Evolutionary conservation across 2,888 invertebrate genomes (phyloP).

Genomic region (Xylophagus ater): DNA sequence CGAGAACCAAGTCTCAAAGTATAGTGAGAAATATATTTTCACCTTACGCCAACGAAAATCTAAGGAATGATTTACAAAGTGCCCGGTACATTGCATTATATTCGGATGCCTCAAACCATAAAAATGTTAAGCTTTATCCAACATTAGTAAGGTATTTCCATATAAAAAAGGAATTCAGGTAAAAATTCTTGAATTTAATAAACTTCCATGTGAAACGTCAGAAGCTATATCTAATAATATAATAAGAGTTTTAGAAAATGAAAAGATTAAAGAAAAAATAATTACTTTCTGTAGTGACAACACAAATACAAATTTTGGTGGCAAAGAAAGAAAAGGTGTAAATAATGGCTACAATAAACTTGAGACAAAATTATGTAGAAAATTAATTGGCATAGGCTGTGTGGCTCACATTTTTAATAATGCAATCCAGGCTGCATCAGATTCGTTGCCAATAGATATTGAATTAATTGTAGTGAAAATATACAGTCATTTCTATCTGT

Average conservation of each 20-base stretch:
- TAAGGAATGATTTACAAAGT: background rate
- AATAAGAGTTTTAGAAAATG: slow-evolving; percentile 1
- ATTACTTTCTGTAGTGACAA: background rate
- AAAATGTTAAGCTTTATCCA: background rate
- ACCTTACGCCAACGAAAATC: background rate
- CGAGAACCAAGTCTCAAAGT: background rate
- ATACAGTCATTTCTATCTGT: background rate
- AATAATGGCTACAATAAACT: slow-evolving; percentile 2
- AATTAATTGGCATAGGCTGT: background rate
- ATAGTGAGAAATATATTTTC: background rate
- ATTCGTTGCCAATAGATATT: background rate
- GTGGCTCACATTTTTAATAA: background rate
- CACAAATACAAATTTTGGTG: slow-evolving; percentile 1
- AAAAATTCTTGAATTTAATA: background rate
- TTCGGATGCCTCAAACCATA: background rate
- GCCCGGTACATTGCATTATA: background rate
- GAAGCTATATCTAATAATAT: background rate
- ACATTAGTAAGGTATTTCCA: background rate
- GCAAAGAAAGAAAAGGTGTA: background rate
- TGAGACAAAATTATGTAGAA: background rate
- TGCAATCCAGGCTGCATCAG: slow-evolving; percentile 2
- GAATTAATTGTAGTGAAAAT: background rate
- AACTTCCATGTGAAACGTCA: background rate
- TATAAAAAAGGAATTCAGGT: background rate
- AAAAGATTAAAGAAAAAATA: slow-evolving; percentile 1